A percentile compares a stretch with the other conserved stretches of the same genome.
These are phyloP conservation scores for Eurytoma californica DNA, from an alignment of 2,888 invertebrate genomes.

Conservation along the genomic window DNA sequence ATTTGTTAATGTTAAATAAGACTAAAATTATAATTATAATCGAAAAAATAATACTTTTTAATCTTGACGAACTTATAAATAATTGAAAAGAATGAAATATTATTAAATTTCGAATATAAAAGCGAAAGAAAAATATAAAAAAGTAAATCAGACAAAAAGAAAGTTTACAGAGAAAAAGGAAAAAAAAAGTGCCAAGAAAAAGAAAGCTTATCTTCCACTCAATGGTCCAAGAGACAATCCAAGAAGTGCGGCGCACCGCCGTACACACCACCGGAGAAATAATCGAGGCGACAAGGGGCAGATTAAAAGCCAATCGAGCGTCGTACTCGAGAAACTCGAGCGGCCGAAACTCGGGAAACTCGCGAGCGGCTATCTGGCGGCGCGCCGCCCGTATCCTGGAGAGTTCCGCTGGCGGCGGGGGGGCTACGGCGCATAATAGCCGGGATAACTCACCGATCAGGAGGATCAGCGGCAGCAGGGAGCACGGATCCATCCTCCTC, in stretches of 20 bases:
- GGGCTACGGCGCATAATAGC: not conserved
- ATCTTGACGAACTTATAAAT: no score
- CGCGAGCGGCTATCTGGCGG: no score
- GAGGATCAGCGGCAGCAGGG: slow-evolving; percentile 68
- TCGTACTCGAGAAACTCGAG: no score
- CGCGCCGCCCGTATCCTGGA: no score
- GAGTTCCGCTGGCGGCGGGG: no score
- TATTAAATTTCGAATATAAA: not conserved
- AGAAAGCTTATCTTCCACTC: not conserved
- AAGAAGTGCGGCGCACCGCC: not conserved
- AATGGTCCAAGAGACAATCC: not conserved
- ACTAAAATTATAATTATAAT: no score
- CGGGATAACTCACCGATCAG: slow-evolving; percentile 68
- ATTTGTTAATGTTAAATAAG: no score
- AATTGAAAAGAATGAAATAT: not conserved
- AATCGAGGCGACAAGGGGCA: no score
- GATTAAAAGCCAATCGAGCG: slow-evolving; percentile 14
- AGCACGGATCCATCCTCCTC: slow-evolving; percentile 70
- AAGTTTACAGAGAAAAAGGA: not conserved
- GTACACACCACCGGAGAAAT: not conserved
- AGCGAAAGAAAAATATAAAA: not conserved
- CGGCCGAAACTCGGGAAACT: no score
- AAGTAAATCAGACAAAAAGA: not conserved
- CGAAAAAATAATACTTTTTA: no score
- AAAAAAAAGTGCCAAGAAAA: not conserved